phyloP scores from a whole-genome alignment of 2,113 vertebrate genomes.

The Hylia prasina region DNA sequence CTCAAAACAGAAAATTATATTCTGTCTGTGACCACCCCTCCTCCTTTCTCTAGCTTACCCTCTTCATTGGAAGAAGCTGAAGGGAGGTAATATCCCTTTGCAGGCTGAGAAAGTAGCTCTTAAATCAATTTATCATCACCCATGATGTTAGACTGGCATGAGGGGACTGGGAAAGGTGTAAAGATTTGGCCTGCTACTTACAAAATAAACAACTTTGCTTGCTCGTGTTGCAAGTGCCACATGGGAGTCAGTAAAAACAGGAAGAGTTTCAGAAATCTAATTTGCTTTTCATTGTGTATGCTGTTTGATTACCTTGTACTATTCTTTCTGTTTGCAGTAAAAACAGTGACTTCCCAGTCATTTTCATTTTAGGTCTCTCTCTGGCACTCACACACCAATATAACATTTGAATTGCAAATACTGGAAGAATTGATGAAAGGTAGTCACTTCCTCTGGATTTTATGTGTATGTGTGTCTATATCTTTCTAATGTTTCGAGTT shows the following conservation, averaged over 20 bases:
- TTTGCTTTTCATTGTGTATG: conserved; percentile 30
- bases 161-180: not conserved
- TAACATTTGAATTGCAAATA: conserved; percentile 39
- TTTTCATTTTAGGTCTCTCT: conserved; percentile 3
- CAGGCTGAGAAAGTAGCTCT: not conserved
- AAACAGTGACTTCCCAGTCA: conserved; percentile 14
- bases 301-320: conserved; percentile 10
- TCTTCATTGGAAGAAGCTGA: not conserved
- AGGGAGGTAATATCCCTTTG: not conserved
- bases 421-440: conserved; percentile 10
- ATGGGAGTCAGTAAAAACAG: not conserved
- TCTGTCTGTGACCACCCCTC: not conserved
- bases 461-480: not conserved
- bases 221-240: not conserved
- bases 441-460: not conserved
- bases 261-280: conserved; percentile 18
- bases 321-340: conserved; percentile 9
- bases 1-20: not conserved
- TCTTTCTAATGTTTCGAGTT: not conserved
- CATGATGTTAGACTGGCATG: not conserved
- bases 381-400: not conserved
- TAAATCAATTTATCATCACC: not conserved
- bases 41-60: not conserved
- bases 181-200: not conserved
- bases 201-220: not conserved